A percentile compares a stretch with the other conserved stretches of the same genome.
phyloP scores from a whole-genome alignment of 2,888 invertebrate species.

The Cantharis rustica region DNA sequence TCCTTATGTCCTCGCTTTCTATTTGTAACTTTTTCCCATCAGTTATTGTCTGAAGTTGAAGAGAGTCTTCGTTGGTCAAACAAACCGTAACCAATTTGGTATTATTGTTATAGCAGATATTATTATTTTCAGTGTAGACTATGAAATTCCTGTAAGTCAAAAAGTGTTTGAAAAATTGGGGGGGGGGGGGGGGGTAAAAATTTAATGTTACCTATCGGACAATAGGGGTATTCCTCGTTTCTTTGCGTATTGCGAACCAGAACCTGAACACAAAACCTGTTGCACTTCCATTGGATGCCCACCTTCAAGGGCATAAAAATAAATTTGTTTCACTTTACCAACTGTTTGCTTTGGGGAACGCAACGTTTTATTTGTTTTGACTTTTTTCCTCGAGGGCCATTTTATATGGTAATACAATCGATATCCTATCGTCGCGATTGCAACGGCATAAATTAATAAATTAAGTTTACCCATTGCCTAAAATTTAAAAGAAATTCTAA shows the following conservation, averaged over 20 bases:
- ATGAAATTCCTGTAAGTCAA: not conserved
- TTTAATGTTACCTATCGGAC: not conserved
- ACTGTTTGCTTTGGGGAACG: not conserved
- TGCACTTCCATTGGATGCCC: not conserved
- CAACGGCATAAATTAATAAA: no score
- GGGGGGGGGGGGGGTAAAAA: no score
- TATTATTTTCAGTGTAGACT: not conserved
- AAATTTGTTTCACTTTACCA: not conserved
- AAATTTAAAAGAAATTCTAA: no score
- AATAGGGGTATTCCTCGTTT: not conserved
- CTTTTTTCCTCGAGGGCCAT: not conserved
- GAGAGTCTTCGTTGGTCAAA: not conserved
- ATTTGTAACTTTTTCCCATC: not conserved
- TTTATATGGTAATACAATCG: not conserved
- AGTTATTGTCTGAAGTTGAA: not conserved
- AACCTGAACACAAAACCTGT: not conserved
- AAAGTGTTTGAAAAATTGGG: no score
- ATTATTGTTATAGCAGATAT: rapidly evolving
- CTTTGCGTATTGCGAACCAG: not conserved
- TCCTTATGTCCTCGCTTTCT: not conserved
- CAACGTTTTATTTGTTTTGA: no score
- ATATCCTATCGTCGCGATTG: not conserved
- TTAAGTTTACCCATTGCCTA: no score
- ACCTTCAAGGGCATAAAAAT: not conserved
- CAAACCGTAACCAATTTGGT: not conserved